Base-by-base conservation (phyloP, 2,888 invertebrate species). In the Microctonus aethiopoides region DNA sequence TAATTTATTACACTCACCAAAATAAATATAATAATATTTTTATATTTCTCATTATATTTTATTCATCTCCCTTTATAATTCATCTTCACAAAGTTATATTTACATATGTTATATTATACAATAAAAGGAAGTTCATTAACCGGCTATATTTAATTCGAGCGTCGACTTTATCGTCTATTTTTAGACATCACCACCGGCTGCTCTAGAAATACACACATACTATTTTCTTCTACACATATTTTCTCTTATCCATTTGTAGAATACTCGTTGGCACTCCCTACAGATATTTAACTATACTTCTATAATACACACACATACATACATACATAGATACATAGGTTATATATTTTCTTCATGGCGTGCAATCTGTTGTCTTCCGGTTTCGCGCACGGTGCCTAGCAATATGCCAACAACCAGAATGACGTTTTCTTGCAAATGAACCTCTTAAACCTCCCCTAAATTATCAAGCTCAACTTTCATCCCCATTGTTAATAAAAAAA, bases 91-190 rank as follows among this genome's bases (percentile, higher is more conserved):
- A n/a, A 5, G 4, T 32, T 46, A 46, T 16, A 10, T 39, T 11
- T 16, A 26, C 52, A 61, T 16, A 61, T 64, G 51, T 74, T 75
- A 20, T 74, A 80, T 78, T n/a, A n/a, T n/a, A n/a, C n/a, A n/a
- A n/a, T n/a, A n/a, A n/a, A n/a, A n/a, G 76, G 66, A 79, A 41
- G 82, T 83, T 82, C 83, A 76, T 83, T 82, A 81, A 80, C 80
- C 82, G 78, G 68, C 77, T 82, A 83, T 82, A 80, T 81, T 81
- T 83, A 83, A 84, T 83, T 81, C 83, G 83, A 74, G 77, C 81
- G 81, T 83, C 82, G 81, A 79, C 81, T 80, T 76, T 77, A 74
- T 74, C 32, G 29, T 80, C 84, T 85, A 84, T 84, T 85, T 81
- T 84, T 82, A 70, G 65, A 57, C 39, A 26, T 41, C 41, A 41